Percentiles rank a stretch among this genome's conserved stretches.
These are phyloP conservation scores for Nyctalus aviator DNA, from an alignment of 2,797 vertebrate species.

Conservation along the genomic window DNA sequence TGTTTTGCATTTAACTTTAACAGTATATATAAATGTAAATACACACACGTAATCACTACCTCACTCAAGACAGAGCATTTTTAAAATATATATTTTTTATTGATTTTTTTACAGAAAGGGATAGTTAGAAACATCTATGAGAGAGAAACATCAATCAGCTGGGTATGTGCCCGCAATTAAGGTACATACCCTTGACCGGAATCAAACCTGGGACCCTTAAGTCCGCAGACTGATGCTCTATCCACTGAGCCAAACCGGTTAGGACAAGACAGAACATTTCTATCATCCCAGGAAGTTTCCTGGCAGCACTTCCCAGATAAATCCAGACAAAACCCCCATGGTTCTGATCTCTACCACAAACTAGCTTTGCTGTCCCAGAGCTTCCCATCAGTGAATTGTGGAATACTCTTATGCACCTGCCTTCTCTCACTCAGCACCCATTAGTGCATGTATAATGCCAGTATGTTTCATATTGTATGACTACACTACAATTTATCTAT, in stretches of 20 bases:
- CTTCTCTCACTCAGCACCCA: not conserved
- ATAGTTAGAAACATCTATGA: too few relatives aligned
- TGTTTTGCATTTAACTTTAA: not conserved
- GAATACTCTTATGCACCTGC: not conserved
- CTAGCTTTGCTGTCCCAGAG: not conserved
- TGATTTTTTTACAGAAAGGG: too few relatives aligned
- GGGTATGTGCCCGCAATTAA: too few relatives aligned
- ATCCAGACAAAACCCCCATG: not conserved
- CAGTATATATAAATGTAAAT: not conserved
- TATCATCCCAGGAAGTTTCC: too few relatives aligned
- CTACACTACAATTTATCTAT: not conserved
- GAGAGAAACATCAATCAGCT: too few relatives aligned
- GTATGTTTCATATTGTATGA: not conserved
- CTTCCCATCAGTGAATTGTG: not conserved
- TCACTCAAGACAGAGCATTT: not conserved
- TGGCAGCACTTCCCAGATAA: not conserved
- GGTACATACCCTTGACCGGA: too few relatives aligned
- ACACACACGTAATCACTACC: accelerated
- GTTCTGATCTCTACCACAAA: not conserved
- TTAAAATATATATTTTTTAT: too few relatives aligned
- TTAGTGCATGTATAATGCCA: too few relatives aligned
- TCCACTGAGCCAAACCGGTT: too few relatives aligned
- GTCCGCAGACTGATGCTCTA: too few relatives aligned
- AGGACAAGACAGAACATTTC: not conserved
- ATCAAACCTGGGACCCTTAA: too few relatives aligned